phyloP scores from a whole-genome alignment of 2,888 invertebrate genomes.

The Rhaphigaster nebulosa region DNA sequence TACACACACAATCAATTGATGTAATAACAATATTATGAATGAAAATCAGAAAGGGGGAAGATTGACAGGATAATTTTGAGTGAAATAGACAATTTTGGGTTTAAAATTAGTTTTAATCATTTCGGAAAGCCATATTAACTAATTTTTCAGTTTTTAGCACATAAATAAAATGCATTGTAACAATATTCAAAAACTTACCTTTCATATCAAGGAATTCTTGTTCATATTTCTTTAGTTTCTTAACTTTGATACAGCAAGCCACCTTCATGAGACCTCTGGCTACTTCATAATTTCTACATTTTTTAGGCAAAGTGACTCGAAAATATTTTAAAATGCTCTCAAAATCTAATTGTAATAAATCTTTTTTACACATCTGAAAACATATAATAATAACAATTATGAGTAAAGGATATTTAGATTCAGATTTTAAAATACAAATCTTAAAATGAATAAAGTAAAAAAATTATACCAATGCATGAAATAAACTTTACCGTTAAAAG shows the following conservation, averaged over 20 bases:
- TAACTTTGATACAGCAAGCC: conserved; percentile 92
- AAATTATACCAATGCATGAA: background rate
- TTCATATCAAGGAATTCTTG: conserved; percentile 87
- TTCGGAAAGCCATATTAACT: too few relatives aligned
- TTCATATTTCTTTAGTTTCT: conserved; percentile 94
- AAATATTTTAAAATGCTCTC: conserved; percentile 99
- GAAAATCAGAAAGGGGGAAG: too few relatives aligned
- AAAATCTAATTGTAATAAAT: conserved; percentile 93
- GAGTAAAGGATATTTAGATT: background rate
- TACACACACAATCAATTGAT: too few relatives aligned
- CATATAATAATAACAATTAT: conserved; percentile 47
- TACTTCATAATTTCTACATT: conserved; percentile 91
- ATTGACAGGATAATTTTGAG: too few relatives aligned
- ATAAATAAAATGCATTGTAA: background rate
- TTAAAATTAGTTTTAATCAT: too few relatives aligned
- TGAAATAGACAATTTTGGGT: too few relatives aligned
- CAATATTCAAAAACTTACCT: conserved; percentile 71
- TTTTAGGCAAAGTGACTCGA: conserved; percentile 95
- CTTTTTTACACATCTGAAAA: conserved; percentile 82
- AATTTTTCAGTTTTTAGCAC: too few relatives aligned
- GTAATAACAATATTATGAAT: too few relatives aligned
- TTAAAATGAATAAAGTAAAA: background rate
- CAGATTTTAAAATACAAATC: background rate
- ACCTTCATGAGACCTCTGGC: conserved; percentile 90
- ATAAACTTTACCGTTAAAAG: conserved; percentile 80